Percentiles rank a stretch among this genome's conserved stretches.
Evolutionary conservation across 1,140 invertebrate species (phyloP).

Genomic region (Aethina tumida): DNA sequence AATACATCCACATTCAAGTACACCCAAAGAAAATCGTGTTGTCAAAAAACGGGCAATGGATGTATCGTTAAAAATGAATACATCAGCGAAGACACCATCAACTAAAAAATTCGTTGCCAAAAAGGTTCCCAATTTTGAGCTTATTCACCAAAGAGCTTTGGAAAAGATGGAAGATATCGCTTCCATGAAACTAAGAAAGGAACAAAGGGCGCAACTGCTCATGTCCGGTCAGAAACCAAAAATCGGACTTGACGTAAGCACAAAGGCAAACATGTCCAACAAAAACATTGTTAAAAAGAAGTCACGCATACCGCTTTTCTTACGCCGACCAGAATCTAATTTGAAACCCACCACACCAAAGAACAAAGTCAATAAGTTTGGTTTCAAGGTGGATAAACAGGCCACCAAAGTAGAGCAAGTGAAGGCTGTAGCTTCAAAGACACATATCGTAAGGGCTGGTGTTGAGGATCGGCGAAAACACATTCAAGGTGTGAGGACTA

Average conservation of each 20-base stretch:
- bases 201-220: constrained; percentile 36
- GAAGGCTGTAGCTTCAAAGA: constrained; percentile 11
- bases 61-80: too few species aligned
- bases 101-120: too few species aligned
- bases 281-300: constrained; percentile 1
- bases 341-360: neutral
- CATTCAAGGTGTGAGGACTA: constrained; percentile 50
- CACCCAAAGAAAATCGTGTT: too few species aligned
- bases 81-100: too few species aligned
- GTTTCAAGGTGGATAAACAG: constrained; percentile 4
- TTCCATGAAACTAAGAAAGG: constrained; percentile 44
- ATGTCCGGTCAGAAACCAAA: constrained; percentile 19
- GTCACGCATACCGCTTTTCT: neutral
- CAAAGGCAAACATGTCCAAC: constrained; percentile 4
- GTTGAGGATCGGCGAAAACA: constrained; percentile 27
- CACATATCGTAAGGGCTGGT: constrained; percentile 3
- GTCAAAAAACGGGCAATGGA: too few species aligned
- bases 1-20: too few species aligned
- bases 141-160: constrained; percentile 51
- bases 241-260: neutral
- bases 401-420: constrained; percentile 10
- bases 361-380: constrained; percentile 2
- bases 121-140: constrained; percentile 52
- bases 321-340: neutral
- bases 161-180: constrained; percentile 52